Conservation (phyloP, 2,888 invertebrate genomes). For the Cephus sareptanus region DNA sequence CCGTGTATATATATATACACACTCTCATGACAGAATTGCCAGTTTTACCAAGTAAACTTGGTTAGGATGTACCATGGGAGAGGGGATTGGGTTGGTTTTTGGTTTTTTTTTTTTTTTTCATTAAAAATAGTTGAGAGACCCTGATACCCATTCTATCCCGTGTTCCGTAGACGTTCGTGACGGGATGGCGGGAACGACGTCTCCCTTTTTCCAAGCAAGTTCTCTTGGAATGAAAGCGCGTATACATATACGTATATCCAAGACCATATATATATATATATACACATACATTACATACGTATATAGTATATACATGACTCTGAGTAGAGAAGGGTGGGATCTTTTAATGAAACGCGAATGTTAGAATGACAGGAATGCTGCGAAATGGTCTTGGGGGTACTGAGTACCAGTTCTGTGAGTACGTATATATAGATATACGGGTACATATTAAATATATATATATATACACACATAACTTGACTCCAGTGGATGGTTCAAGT, state of each 20-base stretch:
- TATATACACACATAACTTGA: neutral
- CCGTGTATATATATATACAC: too few relatives aligned
- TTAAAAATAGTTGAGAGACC: neutral
- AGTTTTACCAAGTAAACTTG: neutral
- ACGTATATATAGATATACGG: slow-evolving; percentile 10
- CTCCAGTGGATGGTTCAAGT: neutral
- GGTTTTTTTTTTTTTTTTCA: too few relatives aligned
- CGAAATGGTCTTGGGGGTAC: slow-evolving; percentile 54
- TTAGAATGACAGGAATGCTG: slow-evolving; percentile 60
- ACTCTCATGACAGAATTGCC: neutral
- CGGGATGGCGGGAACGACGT: neutral
- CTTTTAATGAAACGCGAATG: slow-evolving; percentile 61
- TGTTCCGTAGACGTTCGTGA: neutral
- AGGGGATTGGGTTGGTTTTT: neutral
- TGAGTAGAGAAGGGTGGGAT: slow-evolving; percentile 31
- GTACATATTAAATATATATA: neutral
- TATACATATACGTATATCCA: neutral
- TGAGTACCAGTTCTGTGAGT: slow-evolving; percentile 27
- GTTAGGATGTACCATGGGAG: neutral
- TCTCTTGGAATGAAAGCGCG: neutral
- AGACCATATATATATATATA: neutral
- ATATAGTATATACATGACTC: neutral
- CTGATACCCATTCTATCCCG: neutral
- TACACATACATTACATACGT: neutral
- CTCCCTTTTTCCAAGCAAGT: neutral